Evolutionary conservation across 2,888 invertebrate species (phyloP).

Genomic region (Diogma glabrata): DNA sequence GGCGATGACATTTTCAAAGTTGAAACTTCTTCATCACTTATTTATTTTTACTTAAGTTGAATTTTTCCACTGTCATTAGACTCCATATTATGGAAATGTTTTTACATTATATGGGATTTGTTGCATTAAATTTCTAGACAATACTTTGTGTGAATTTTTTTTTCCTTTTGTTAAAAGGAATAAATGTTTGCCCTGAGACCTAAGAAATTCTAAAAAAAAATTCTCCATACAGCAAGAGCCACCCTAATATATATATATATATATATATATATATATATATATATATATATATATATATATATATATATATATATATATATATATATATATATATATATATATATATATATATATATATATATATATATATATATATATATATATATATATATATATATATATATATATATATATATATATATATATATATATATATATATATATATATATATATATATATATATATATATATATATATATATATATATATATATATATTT

Average conservation of each 20-base stretch:
- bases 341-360: neutral
- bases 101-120: too few species aligned
- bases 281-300: neutral
- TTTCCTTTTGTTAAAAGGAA: too few species aligned
- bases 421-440: neutral
- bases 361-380: neutral
- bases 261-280: neutral
- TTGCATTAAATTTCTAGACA: too few species aligned
- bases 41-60: too few species aligned
- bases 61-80: too few species aligned
- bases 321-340: neutral
- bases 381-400: neutral
- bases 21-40: too few species aligned
- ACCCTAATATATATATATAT: neutral
- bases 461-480: neutral
- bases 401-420: neutral
- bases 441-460: neutral
- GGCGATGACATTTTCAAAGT: too few species aligned
- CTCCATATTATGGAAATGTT: too few species aligned
- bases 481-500: neutral
- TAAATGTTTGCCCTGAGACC: too few species aligned
- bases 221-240: too few species aligned
- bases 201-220: too few species aligned
- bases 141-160: too few species aligned
- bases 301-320: neutral